Conservation (phyloP, 2,113 vertebrate species). For the Apodemus speciosus region DNA sequence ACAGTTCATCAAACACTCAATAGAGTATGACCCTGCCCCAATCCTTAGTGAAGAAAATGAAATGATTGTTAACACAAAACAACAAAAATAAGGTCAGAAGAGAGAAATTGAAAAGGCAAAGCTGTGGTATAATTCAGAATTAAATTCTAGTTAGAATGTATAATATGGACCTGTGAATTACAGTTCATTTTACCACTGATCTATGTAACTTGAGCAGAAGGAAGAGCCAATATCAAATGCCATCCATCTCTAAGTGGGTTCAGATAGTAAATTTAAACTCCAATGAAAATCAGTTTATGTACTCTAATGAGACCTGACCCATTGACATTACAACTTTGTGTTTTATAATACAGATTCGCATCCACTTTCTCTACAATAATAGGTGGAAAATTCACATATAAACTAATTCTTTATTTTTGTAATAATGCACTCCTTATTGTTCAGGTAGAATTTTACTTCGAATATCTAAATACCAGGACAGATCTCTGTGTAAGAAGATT, state of each 20-base stretch:
- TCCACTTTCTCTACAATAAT: neutral
- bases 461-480: slow-evolving; percentile 58
- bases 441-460: slow-evolving; percentile 34
- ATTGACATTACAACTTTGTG: neutral
- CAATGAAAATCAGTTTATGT: neutral
- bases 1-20: neutral
- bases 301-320: neutral
- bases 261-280: neutral
- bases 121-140: neutral
- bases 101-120: neutral
- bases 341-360: neutral
- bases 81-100: neutral
- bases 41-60: fast-evolving
- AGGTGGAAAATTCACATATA: neutral
- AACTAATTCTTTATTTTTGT: neutral
- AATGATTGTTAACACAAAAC: neutral
- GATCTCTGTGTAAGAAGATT: slow-evolving; percentile 61
- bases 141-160: neutral
- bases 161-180: neutral
- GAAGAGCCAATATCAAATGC: neutral
- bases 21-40: no score
- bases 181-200: neutral
- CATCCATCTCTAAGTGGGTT: neutral
- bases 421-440: slow-evolving; percentile 26
- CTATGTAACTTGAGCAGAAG: neutral